Base-by-base conservation (phyloP, 2,113 vertebrate species). In the Dasyurus viverrinus region DNA sequence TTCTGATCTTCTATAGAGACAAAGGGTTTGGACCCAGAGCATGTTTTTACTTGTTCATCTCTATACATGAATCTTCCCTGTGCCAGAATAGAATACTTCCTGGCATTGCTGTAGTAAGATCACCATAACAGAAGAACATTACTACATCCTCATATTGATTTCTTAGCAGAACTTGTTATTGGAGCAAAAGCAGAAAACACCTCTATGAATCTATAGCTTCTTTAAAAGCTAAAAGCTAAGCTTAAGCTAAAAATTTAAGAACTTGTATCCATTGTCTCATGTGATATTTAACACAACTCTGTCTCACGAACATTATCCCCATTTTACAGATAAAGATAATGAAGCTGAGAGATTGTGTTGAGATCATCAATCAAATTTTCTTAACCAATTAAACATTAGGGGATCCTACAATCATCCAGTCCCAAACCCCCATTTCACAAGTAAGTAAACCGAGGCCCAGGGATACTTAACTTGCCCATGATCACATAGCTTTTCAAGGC, bases 91-190 rank as follows among this genome's bases (percentile, higher is more conserved):
- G 92, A 90, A 53, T 89, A 76, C 90, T 96, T 84, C 53, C 96
- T 93, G 92, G 96, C 68, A 94, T 95, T 95, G 96, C 96, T 3
- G 27, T 26, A 19, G 76, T 90, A 68, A 54, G 24, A 92, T 97
- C 94, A 89, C 95, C 89, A 94, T 95, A 90, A 91, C 90, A 55
- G 48, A 50, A 48, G 36, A 89, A 93, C 60, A 54, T 76, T 50
- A 55, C 92, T 92, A 53, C 54, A 53, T 53, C 42, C 84, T 52
- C 76, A 50, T 5, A 8, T 90, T 90, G 47, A 2, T 10, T 90
- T 16, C 89, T 30, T 30, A 48, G 47, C 36, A 90, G 89, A 90
- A 90, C 24, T 50, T n/a, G 6, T 54, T n/a, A 68, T 1, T 36
- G n/a, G 12, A 76, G 5, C n/a, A 4, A 76, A 7, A 8, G 19